phyloP scores from a whole-genome alignment of 2,797 vertebrate genomes.

The Natrix natrix region DNA sequence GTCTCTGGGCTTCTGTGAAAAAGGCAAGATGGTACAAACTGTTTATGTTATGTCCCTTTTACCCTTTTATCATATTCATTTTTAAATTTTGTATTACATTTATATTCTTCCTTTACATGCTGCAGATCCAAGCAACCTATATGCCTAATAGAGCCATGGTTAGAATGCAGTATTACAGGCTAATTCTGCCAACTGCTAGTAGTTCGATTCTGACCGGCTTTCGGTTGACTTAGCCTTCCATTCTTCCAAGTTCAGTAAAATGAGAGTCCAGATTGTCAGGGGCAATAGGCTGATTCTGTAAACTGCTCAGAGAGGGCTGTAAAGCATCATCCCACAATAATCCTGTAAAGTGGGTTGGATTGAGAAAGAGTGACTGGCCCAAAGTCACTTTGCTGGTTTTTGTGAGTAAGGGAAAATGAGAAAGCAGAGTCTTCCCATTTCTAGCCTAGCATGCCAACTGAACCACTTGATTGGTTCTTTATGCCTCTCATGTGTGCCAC shows the following conservation, averaged over 20 bases:
- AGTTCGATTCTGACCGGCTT: background rate
- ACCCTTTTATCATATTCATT: background rate
- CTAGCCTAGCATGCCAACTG: background rate
- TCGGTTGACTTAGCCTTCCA: background rate
- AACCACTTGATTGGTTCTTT: background rate
- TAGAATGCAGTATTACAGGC: background rate
- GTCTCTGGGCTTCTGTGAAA: background rate
- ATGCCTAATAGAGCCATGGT: background rate
- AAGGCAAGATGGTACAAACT: background rate
- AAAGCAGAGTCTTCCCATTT: background rate
- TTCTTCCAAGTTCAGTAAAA: background rate
- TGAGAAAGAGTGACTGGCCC: too few species aligned
- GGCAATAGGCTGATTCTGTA: background rate
- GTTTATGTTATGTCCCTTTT: background rate
- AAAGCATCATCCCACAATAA: background rate
- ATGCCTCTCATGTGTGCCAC: background rate
- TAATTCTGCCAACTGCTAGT: background rate
- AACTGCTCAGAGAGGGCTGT: background rate
- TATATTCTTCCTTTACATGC: background rate
- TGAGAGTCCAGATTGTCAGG: background rate
- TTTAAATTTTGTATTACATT: background rate
- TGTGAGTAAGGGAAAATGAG: background rate
- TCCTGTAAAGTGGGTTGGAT: too few species aligned
- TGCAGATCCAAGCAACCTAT: background rate
- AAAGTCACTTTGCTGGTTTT: background rate